These are phyloP conservation scores for Psittacus erithacus DNA, from an alignment of 2,113 vertebrate species.

Conservation along the genomic window DNA sequence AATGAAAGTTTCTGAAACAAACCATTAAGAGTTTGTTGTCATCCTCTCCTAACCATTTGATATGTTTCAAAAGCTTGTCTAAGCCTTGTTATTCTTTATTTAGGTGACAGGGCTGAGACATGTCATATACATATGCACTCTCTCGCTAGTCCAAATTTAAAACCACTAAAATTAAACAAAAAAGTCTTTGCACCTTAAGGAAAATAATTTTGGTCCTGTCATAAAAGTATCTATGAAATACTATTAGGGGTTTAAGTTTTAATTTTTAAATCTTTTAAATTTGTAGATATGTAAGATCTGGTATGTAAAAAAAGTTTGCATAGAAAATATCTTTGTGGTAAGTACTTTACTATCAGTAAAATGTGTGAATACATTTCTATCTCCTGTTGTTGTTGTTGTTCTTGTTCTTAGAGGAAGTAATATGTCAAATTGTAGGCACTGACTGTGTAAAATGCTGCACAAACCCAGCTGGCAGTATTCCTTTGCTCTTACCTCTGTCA, in stretches of 20 bases:
- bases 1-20: neutral
- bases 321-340: neutral
- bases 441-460: neutral
- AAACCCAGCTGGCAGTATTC: neutral
- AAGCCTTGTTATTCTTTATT: neutral
- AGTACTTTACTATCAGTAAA: neutral
- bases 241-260: neutral
- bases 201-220: neutral
- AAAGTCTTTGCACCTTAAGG: neutral
- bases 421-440: neutral
- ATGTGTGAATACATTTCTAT: neutral
- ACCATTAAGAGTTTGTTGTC: fast-evolving
- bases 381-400: neutral
- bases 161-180: neutral
- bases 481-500: neutral
- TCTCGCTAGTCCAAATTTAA: neutral
- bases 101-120: neutral
- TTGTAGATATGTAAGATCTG: neutral
- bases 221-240: neutral
- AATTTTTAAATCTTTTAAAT: neutral
- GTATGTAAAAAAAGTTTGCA: neutral
- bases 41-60: neutral
- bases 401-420: neutral
- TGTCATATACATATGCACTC: neutral
- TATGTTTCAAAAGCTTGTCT: neutral